Percentiles rank a stretch among this genome's conserved stretches.
Evolutionary conservation across 2,888 invertebrate genomes (phyloP).

Genomic region (Himalopsyche japonica): DNA sequence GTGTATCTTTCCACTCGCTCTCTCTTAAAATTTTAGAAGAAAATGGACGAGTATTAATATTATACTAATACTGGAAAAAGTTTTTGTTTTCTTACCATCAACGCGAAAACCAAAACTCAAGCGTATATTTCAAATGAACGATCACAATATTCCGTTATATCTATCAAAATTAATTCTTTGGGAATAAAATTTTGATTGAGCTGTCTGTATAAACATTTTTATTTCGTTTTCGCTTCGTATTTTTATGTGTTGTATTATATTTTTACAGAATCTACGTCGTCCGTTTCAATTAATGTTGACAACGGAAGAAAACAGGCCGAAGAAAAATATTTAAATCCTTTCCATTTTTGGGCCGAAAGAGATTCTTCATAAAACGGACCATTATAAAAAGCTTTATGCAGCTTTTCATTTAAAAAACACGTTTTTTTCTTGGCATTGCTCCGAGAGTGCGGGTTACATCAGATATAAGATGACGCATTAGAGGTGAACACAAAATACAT

Average conservation of each 20-base stretch:
- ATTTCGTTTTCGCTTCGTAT: background rate
- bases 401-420: background rate
- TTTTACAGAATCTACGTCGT: background rate
- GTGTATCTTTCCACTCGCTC: no score
- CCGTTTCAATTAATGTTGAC: background rate
- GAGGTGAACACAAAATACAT: background rate
- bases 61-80: no score
- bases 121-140: no score
- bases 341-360: background rate
- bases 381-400: conserved; percentile 1
- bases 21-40: no score
- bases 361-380: background rate
- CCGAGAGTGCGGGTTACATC: background rate
- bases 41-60: no score
- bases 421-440: background rate
- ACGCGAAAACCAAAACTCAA: no score
- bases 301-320: background rate
- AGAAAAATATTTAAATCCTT: background rate
- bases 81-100: no score
- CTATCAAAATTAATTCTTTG: no score
- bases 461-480: background rate
- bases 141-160: no score
- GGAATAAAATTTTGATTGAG: no score
- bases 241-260: background rate
- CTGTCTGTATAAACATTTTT: no score